Base-by-base conservation (phyloP, 2,888 invertebrate species). In the Sesamia inferens region DNA sequence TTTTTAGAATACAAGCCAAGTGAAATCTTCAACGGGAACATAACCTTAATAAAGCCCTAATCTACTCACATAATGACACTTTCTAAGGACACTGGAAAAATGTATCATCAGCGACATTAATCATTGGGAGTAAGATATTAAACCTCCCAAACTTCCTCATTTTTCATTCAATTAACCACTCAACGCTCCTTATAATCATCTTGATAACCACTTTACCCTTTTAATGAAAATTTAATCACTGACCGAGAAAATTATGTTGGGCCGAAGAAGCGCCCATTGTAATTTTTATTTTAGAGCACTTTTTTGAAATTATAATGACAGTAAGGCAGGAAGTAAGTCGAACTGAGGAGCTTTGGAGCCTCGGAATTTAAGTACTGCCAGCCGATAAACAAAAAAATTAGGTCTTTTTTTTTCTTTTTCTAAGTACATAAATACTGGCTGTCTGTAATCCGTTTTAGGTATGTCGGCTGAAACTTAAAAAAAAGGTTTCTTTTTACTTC, bases 151-250 rank as follows among this genome's bases (percentile, higher is more conserved):
- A 80, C 70, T 74, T 77, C 70, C 63, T 76, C 74, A 87, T 87
- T 87, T 85, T 83, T 87, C 85, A 87, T 87, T 85, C 81, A 83
- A 85, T 85, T 85, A 85, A 81, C 72, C 85, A 85, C 74, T 85
- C 77, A 74, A 74, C 78, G 83, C 77, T 77, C 68, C 75, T 73
- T 77, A 76, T 73, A 87, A 79, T 83, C 62, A 83, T 85, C 81
- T 80, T 81, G 78, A 81, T 81, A 80, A 85, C 78, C 78, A 77
- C 78, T 85, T 87, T 73, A 78, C 83, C 85, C 85, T 82, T 87
- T 85, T 85, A 77, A 87, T 87, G 83, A 87, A 84, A 85, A 79
- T 85, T 85, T 83, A 82, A 87, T 83, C 83, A 87, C 68, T 65
- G 75, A 64, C 76, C 74, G 65, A 67, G 76, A 75, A 78, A 81